A percentile compares a stretch with the other conserved stretches of the same genome.
Conservation (phyloP, 2,888 invertebrate species). For the Cistogaster globosa region DNA sequence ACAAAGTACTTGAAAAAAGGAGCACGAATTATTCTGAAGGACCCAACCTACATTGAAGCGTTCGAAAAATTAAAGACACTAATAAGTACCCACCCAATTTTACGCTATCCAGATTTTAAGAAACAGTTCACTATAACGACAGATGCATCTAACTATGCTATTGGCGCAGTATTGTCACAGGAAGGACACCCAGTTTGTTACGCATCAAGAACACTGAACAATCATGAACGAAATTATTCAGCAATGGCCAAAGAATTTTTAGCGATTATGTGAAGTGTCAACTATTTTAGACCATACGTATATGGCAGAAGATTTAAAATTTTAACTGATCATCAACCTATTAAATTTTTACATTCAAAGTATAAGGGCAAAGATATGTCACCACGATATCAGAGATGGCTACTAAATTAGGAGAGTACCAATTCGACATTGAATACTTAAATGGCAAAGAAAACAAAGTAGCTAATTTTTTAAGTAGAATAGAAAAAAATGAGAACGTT, state of each 20-base stretch:
- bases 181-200: slow-evolving; percentile 43
- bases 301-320: slow-evolving; percentile 54
- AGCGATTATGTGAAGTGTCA: slow-evolving; percentile 45
- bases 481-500: slow-evolving; percentile 32
- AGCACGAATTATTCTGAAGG: neutral
- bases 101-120: slow-evolving; percentile 17
- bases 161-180: slow-evolving; percentile 32
- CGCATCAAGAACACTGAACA: slow-evolving; percentile 52
- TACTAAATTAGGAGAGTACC: slow-evolving; percentile 34
- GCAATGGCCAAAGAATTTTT: slow-evolving; percentile 52
- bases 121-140: slow-evolving; percentile 20
- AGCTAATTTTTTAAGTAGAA: slow-evolving; percentile 33
- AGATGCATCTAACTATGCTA: slow-evolving; percentile 28
- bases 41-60: slow-evolving; percentile 5
- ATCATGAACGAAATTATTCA: slow-evolving; percentile 34
- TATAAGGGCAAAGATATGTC: slow-evolving; percentile 61
- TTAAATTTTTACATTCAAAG: slow-evolving; percentile 56
- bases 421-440: slow-evolving; percentile 30
- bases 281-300: slow-evolving; percentile 51
- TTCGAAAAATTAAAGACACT: slow-evolving; percentile 33
- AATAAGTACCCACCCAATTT: slow-evolving; percentile 23
- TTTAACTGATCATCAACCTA: slow-evolving; percentile 50
- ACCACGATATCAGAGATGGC: slow-evolving; percentile 52
- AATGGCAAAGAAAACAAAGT: slow-evolving; percentile 52
- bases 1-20: slow-evolving; percentile 33